These are phyloP conservation scores for Chiloscyllium punctatum DNA, from an alignment of 2,797 vertebrate species.

Conservation along the genomic window DNA sequence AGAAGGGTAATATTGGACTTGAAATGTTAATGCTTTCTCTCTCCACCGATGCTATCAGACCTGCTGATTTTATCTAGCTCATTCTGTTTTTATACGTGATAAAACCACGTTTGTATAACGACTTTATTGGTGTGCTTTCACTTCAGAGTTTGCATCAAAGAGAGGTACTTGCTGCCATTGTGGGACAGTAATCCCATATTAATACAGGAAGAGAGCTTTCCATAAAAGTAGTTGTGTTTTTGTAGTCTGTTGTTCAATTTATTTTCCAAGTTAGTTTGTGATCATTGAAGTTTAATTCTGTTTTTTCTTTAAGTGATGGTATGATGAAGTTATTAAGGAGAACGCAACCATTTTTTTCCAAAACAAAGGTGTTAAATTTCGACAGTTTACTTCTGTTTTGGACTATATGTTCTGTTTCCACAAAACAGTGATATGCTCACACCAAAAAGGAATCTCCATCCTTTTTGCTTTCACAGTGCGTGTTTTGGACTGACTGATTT, in stretches of 20 bases:
- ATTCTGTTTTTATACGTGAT: no score
- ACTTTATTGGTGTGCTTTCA: not conserved
- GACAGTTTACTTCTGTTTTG: not conserved
- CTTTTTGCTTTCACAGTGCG: not conserved
- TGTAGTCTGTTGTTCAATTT: not conserved
- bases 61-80: no score
- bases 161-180: constrained; percentile 5
- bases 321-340: constrained; percentile 18
- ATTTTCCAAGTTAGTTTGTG: not conserved
- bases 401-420: not conserved
- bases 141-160: not conserved
- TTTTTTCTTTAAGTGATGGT: not conserved
- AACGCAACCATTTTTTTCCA: not conserved
- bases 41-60: no score
- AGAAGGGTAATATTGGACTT: no score
- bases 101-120: not conserved
- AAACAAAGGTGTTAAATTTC: constrained; percentile 20
- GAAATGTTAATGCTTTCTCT: no score
- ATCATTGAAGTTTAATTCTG: constrained; percentile 1
- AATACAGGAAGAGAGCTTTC: not conserved
- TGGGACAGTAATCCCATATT: not conserved
- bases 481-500: not conserved
- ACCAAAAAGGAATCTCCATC: not conserved
- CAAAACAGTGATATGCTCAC: not conserved
- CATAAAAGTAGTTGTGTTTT: not conserved